Evolutionary conservation across 1,140 invertebrate genomes (phyloP).

Genomic region (Drosophila tristis): DNA sequence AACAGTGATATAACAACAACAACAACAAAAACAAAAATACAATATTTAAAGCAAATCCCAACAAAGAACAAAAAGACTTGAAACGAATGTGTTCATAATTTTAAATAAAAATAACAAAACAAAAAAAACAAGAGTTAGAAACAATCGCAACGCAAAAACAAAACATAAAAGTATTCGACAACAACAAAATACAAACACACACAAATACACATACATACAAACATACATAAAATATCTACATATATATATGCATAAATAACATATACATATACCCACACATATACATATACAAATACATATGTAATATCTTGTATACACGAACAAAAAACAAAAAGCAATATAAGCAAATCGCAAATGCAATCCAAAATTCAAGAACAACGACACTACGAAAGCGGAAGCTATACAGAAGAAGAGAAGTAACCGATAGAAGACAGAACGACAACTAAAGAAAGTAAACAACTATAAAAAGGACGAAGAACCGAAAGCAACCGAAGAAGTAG

Average conservation of each 20-base stretch:
- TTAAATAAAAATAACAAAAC: constrained; percentile 51
- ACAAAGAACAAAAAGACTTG: constrained; percentile 69
- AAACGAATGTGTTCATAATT: constrained; percentile 76
- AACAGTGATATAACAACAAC: neutral
- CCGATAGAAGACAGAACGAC: constrained; percentile 12
- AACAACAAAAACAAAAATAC: constrained; percentile 11
- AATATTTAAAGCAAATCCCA: constrained; percentile 45
- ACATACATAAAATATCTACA: constrained; percentile 29
- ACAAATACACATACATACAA: constrained; percentile 37
- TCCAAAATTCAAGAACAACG: constrained; percentile 37
- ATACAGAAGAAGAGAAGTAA: too few relatives aligned
- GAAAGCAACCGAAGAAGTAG: constrained; percentile 39
- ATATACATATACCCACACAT: constrained; percentile 30
- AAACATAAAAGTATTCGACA: constrained; percentile 46
- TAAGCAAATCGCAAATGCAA: constrained; percentile 1
- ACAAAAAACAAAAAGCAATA: constrained; percentile 21
- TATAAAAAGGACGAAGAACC: constrained; percentile 19
- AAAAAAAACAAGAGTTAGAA: constrained; percentile 20
- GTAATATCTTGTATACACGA: constrained; percentile 32
- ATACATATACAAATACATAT: constrained; percentile 34
- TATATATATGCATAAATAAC: constrained; percentile 32
- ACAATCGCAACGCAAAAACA: constrained; percentile 22
- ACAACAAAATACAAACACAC: constrained; percentile 19
- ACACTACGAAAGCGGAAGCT: constrained; percentile 10
- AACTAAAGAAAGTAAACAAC: constrained; percentile 11